Evolutionary conservation across 2,113 vertebrate genomes (phyloP).

Genomic region (Ophthalmolycus amberensis): DNA sequence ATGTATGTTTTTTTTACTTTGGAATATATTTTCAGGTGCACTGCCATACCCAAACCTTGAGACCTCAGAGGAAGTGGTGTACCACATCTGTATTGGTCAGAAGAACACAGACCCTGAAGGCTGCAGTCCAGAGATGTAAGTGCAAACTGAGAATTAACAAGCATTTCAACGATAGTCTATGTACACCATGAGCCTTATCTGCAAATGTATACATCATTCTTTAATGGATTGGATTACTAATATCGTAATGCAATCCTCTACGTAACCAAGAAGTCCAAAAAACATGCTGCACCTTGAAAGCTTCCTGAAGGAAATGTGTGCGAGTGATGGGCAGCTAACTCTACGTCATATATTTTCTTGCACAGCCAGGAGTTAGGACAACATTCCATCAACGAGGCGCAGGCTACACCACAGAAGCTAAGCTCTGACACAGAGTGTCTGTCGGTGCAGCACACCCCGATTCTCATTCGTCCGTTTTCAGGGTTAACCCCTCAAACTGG

Average conservation of each 20-base stretch:
- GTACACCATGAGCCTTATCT: neutral
- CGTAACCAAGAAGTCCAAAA: no score
- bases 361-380: neutral
- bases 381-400: no score
- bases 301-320: no score
- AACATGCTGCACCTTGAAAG: no score
- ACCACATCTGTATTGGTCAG: constrained; percentile 79
- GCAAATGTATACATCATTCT: neutral
- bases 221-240: neutral
- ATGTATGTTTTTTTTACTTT: neutral
- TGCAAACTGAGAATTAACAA: neutral
- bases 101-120: constrained; percentile 77
- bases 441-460: no score
- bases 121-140: constrained; percentile 83
- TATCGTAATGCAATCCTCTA: neutral
- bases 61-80: constrained; percentile 79
- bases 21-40: constrained; percentile 67
- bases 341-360: neutral
- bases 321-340: no score
- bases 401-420: no score
- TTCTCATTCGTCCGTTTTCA: no score
- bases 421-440: no score
- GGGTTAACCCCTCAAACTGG: no score
- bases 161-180: neutral
- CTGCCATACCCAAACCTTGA: constrained; percentile 80